Conservation (phyloP, 2,888 invertebrate species). For the Sesia apiformis region DNA sequence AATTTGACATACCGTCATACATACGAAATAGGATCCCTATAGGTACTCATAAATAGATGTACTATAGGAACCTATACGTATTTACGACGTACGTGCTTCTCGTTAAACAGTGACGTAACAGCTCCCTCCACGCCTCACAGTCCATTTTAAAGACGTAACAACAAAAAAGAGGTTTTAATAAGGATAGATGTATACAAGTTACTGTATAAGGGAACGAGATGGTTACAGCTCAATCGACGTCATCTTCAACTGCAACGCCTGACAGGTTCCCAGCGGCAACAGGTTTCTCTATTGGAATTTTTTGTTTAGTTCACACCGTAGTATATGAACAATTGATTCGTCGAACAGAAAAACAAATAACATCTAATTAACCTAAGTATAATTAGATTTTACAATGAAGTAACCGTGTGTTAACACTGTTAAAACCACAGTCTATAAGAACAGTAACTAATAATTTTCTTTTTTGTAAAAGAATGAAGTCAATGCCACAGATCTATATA, state of each 20-base stretch:
- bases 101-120: slow-evolving; percentile 56
- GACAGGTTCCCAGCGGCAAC: slow-evolving; percentile 49
- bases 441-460: too few species aligned
- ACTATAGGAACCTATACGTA: slow-evolving; percentile 5
- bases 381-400: too few species aligned
- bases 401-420: too few species aligned
- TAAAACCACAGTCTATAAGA: too few species aligned
- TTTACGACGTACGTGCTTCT: slow-evolving; percentile 36
- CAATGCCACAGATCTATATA: too few species aligned
- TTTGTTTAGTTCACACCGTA: too few species aligned
- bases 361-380: too few species aligned
- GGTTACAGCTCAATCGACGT: slow-evolving; percentile 48
- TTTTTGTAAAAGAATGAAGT: too few species aligned
- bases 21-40: slow-evolving; percentile 12
- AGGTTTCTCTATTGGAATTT: slow-evolving; percentile 34
- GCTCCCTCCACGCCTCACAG: slow-evolving; percentile 40
- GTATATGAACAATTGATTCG: too few species aligned
- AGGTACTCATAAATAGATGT: slow-evolving; percentile 6
- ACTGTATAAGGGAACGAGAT: slow-evolving; percentile 60
- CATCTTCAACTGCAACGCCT: slow-evolving; percentile 57
- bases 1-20: slow-evolving; percentile 8
- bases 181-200: slow-evolving; percentile 50
- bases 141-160: slow-evolving; percentile 47
- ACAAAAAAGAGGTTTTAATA: slow-evolving; percentile 41
- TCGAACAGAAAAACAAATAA: too few species aligned